Evolutionary conservation across 37 sponge, comb jelly and placozoan genomes (phyloP).

Genomic region (Hormiphora californensis): DNA sequence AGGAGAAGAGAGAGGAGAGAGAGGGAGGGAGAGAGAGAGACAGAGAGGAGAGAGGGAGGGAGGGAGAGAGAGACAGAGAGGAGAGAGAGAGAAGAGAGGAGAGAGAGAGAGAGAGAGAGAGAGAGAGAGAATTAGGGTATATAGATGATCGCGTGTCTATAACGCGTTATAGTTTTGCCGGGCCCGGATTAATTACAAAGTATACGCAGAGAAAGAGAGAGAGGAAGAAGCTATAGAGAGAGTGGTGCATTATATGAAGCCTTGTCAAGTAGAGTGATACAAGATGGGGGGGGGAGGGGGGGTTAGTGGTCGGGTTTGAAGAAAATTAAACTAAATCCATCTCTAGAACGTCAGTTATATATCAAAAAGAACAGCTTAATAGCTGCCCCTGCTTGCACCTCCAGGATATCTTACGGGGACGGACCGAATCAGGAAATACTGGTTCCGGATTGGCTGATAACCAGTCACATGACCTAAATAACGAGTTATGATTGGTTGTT

Average conservation of each 20-base stretch:
- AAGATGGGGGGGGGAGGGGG: neutral
- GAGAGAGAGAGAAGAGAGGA: neutral
- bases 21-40: neutral
- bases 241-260: neutral
- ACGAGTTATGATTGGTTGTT: no score
- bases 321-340: no score
- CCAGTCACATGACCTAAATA: no score
- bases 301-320: neutral
- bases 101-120: neutral
- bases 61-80: neutral
- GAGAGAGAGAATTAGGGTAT: neutral
- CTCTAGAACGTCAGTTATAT: no score
- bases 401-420: no score
- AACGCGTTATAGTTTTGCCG: no score
- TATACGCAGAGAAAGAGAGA: neutral
- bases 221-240: neutral
- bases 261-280: neutral
- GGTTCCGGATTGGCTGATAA: no score
- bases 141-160: no score
- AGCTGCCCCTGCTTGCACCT: no score
- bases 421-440: no score
- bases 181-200: no score
- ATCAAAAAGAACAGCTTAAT: no score
- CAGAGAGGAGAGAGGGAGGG: neutral
- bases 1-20: neutral